A percentile compares a stretch with the other conserved stretches of the same genome.
Conservation (phyloP, 1,140 invertebrate genomes). For the Drosophila triauraria region DNA sequence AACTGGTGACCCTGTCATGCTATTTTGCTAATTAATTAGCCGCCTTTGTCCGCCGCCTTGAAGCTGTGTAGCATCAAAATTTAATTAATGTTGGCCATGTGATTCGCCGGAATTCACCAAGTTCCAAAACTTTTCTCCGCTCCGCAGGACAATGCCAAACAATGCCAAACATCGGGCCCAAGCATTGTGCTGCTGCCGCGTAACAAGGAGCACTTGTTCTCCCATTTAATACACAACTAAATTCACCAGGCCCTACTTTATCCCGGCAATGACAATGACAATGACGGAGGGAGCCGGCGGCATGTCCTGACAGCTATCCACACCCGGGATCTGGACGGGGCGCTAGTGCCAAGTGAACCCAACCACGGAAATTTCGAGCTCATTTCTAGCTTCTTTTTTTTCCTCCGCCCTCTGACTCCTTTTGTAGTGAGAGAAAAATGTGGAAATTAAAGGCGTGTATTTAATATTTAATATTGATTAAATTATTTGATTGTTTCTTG, state of each 20-base stretch:
- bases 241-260: slow-evolving; percentile 62
- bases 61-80: slow-evolving; percentile 58
- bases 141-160: slow-evolving; percentile 23
- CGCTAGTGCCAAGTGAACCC: slow-evolving; percentile 17
- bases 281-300: slow-evolving; percentile 25
- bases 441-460: background rate
- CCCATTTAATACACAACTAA: slow-evolving; percentile 30
- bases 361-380: slow-evolving; percentile 28
- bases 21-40: slow-evolving; percentile 73
- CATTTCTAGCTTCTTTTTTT: slow-evolving; percentile 30
- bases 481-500: background rate
- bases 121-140: slow-evolving; percentile 24
- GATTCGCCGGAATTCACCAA: slow-evolving; percentile 30
- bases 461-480: background rate
- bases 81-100: slow-evolving; percentile 69
- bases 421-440: background rate
- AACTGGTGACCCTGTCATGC: slow-evolving; percentile 66
- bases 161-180: slow-evolving; percentile 27
- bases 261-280: slow-evolving; percentile 27
- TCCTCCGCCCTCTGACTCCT: background rate
- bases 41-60: slow-evolving; percentile 51
- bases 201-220: slow-evolving; percentile 43
- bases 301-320: slow-evolving; percentile 17
- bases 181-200: slow-evolving; percentile 14
- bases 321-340: slow-evolving; percentile 21